phyloP scores from a whole-genome alignment of 2,888 invertebrate species.

The Agrilus mali region DNA sequence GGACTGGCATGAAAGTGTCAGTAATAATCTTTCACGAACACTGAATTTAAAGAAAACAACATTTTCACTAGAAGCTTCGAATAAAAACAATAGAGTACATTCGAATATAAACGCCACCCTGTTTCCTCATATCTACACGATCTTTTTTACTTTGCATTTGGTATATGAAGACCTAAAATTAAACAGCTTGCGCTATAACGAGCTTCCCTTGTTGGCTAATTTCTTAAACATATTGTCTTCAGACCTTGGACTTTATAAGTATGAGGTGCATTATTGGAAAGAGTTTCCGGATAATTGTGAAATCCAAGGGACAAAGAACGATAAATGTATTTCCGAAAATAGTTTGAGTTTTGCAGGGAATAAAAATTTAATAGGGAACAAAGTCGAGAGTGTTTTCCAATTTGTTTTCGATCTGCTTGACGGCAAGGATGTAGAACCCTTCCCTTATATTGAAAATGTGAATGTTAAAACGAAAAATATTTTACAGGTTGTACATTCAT shows the following conservation, averaged over 20 bases:
- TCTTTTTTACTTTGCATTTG: conserved; percentile 73
- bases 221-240: conserved; percentile 64
- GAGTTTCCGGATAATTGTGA: conserved; percentile 62
- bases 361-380: conserved; percentile 42
- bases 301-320: conserved; percentile 21
- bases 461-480: conserved; percentile 62
- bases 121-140: conserved; percentile 58
- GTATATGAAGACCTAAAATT: conserved; percentile 86
- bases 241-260: conserved; percentile 60
- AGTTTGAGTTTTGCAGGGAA: conserved; percentile 28
- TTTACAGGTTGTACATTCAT: conserved; percentile 44
- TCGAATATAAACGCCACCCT: conserved; percentile 54
- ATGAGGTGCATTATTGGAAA: conserved; percentile 69
- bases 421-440: conserved; percentile 41
- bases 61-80: conserved; percentile 12
- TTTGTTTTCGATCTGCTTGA: conserved; percentile 55
- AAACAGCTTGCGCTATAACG: conserved; percentile 54
- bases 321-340: conserved; percentile 38
- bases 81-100: conserved; percentile 29
- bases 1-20: conserved; percentile 27
- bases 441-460: conserved; percentile 61
- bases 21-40: conserved; percentile 33
- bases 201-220: conserved; percentile 53
- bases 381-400: conserved; percentile 59
- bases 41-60: conserved; percentile 20